Base-by-base conservation (phyloP, 1,140 invertebrate genomes). In the Fopius arisanus region DNA sequence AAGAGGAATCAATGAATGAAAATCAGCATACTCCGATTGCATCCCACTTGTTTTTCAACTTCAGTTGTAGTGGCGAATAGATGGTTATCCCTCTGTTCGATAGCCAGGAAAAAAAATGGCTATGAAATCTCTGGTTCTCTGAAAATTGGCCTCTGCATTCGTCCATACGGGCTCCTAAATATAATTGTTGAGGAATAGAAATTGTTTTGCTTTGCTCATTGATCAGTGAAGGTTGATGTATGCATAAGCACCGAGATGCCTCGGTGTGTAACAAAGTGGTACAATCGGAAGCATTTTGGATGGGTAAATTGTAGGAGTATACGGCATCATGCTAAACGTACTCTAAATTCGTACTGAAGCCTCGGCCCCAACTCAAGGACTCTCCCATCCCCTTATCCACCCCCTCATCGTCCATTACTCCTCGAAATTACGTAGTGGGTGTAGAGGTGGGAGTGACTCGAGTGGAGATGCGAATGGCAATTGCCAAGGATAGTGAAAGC, bases 331-430 rank as follows among this genome's bases (percentile, higher is more conserved):
- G 37, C 37, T 67, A 67, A 70, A 31, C 29, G 10, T 21, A 73
- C 66, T 70, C 73, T 66, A 70, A 74, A 74, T 74, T 74, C 67
- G 54, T 65, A 59, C 69, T 74, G 66, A 69, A 74, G 72, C 31
- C 54, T 63, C 67, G 33, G 59, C 37, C 69, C 51, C 41, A 19
- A 21, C 59, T 74, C 59, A 74, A 74, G 67, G 67, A 62, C 37
- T 16, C 71, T 37, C 21, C 16, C 31, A 19, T 31, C 16, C 51
- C n/a, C 51, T 54, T 21, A n/a, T 51, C 3, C 51, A 54, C 37
- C 62, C 26, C 26, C 4, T 29, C 29, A 59, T 28, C 62, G 29
- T 65, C 62, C 62, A 65, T 65, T 65, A 65, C 62, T 31, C 62
- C 43, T 65, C 62, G 62, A 65, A 65, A 65, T 65, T 65, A 65